Evolutionary conservation across 2,888 invertebrate species (phyloP).

Genomic region (Bibio marci): DNA sequence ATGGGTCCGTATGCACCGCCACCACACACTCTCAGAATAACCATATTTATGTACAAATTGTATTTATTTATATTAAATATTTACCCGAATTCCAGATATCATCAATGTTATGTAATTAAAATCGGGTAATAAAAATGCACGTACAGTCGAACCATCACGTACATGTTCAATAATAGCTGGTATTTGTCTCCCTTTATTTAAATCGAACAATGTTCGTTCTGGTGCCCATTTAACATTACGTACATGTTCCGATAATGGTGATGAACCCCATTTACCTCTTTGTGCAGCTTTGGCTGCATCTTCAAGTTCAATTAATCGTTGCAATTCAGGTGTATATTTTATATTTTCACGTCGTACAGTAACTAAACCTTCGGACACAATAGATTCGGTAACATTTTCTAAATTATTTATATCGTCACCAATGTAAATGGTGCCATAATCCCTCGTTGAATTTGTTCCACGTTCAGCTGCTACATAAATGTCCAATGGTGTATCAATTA

Average conservation of each 20-base stretch:
- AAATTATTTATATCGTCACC: slow-evolving; percentile 63
- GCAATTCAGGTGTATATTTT: slow-evolving; percentile 42
- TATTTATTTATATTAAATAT: slow-evolving; percentile 16
- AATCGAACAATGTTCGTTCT: slow-evolving; percentile 70
- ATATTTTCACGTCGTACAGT: slow-evolving; percentile 54
- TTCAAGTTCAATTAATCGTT: slow-evolving; percentile 66
- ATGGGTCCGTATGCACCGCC: too few species aligned
- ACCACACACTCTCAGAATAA: too few species aligned
- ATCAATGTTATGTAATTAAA: slow-evolving; percentile 85
- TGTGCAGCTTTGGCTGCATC: slow-evolving; percentile 74
- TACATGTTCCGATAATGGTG: slow-evolving; percentile 44
- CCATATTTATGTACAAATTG: not conserved
- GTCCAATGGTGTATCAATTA: slow-evolving; percentile 62
- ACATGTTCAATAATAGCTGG: slow-evolving; percentile 95
- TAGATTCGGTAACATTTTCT: slow-evolving; percentile 75
- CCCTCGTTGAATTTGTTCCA: slow-evolving; percentile 63
- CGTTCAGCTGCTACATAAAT: slow-evolving; percentile 75
- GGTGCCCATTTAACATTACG: slow-evolving; percentile 78
- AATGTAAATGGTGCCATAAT: slow-evolving; percentile 74
- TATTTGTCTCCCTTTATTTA: slow-evolving; percentile 68
- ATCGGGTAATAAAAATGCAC: slow-evolving; percentile 79
- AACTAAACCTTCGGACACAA: slow-evolving; percentile 80
- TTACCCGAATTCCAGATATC: slow-evolving; percentile 81
- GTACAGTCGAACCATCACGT: slow-evolving; percentile 88
- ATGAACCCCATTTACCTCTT: slow-evolving; percentile 62